Base-by-base conservation (phyloP, 2,797 vertebrate genomes). In the Manis pentadactyla region DNA sequence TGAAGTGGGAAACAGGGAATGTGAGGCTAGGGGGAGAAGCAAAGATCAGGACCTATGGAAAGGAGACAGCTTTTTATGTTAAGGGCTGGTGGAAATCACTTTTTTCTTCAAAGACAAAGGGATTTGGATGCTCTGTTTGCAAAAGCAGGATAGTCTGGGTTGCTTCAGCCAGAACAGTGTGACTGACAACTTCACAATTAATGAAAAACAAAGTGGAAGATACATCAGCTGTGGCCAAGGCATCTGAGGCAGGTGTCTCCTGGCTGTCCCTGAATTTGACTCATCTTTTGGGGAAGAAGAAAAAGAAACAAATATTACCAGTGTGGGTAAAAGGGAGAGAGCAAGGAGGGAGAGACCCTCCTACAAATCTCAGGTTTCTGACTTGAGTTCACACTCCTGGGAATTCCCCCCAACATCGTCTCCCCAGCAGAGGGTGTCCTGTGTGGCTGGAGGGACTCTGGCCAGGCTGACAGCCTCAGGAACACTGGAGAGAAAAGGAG, bases 121-220 rank as follows among this genome's bases (percentile, higher is more conserved):
- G 7, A 29, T 10, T 7, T 4, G 2, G 37, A 49, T 2, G 46
- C 1, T 21, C 27, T 37, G 12, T 9, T 29, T 12, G 3, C 34
- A 8, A n/a, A 83, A 49, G 37, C 17, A 29, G 29, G 37, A 59
- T 39, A 87, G 69, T 14, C 77, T 61, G 11, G 55, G 66, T 25
- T 17, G 31, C 59, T 77, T 71, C 37, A 68, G n/a, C 27, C 29
- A 21, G 29, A 83, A 53, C 46, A 51, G 18, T 5, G 74, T 21
- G 68, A 34, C 25, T 4, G 6, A 34, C 57, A n/a, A 25, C 9
- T 3, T 74, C 27, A 34, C 10, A 2, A n/a, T 4, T 14, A 49
- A 46, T 9, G 8, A 46, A 46, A 23, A 23, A 37, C 15, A 2
- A 66, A 68, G 59, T 0, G 4, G 55, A 49, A n/a, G n/a, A 1